phyloP scores from a whole-genome alignment of 2,888 invertebrate species.

The Macaria liturata region DNA sequence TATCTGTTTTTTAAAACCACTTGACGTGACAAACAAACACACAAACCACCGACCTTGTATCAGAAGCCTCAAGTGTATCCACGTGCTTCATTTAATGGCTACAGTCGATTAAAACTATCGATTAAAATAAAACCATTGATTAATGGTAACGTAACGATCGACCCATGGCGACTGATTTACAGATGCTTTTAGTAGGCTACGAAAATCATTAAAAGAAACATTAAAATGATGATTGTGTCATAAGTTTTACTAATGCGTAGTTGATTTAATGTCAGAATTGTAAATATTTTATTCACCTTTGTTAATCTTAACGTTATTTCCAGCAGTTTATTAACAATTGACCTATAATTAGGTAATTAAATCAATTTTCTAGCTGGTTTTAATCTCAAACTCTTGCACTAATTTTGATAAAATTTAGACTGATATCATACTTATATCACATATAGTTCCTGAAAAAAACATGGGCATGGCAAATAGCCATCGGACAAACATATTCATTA shows the following conservation, averaged over 20 bases:
- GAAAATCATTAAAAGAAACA: constrained; percentile 36
- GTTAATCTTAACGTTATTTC: too few species aligned
- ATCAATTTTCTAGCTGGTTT: too few species aligned
- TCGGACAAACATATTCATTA: too few species aligned
- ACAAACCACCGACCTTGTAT: constrained; percentile 23
- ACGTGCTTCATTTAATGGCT: constrained; percentile 45
- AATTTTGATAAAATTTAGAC: too few species aligned
- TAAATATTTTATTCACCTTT: too few species aligned
- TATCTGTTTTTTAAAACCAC: background rate
- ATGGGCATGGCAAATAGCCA: too few species aligned
- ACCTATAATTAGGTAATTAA: too few species aligned
- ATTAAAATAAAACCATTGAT: constrained; percentile 42
- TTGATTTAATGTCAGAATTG: too few species aligned
- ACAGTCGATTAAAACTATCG: constrained; percentile 39
- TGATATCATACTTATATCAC: too few species aligned
- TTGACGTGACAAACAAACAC: background rate
- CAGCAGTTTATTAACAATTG: too few species aligned
- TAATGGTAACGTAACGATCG: constrained; percentile 35
- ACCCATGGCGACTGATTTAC: constrained; percentile 38
- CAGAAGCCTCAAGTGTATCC: constrained; percentile 41
- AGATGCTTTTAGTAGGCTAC: constrained; percentile 35
- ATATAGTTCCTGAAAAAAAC: too few species aligned
- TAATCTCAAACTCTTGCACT: too few species aligned
- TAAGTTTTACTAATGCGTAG: constrained; percentile 36
- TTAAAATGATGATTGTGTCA: constrained; percentile 39